Conservation (phyloP, 2,888 invertebrate species). For the Protonemura montana region DNA sequence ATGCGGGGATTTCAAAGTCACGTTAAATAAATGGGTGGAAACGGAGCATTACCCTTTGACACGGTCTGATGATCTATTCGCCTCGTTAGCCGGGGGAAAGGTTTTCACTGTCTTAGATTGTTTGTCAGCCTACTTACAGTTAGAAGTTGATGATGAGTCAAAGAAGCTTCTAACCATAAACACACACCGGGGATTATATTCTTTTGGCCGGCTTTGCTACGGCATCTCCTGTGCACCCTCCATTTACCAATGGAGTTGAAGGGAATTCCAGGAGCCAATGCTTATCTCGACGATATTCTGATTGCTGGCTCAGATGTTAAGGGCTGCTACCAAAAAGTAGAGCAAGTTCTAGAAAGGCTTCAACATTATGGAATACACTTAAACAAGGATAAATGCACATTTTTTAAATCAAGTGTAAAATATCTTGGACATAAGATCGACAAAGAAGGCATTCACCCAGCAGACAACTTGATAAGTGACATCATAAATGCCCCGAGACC, state of each 20-base stretch:
- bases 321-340: too few relatives aligned
- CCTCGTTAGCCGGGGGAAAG: neutral
- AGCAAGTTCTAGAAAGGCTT: too few relatives aligned
- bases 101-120: neutral
- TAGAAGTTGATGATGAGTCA: neutral
- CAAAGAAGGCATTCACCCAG: too few relatives aligned
- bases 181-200: neutral
- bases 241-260: slow-evolving; percentile 51
- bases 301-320: too few relatives aligned
- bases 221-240: slow-evolving; percentile 50
- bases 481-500: too few relatives aligned
- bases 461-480: too few relatives aligned
- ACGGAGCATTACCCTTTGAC: slow-evolving; percentile 49
- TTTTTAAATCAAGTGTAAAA: too few relatives aligned
- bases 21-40: too few relatives aligned
- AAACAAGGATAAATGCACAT: too few relatives aligned
- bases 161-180: neutral
- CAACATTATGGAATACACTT: too few relatives aligned
- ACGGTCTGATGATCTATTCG: neutral
- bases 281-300: slow-evolving; percentile 50
- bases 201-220: neutral
- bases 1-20: too few relatives aligned
- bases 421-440: too few relatives aligned
- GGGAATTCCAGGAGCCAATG: slow-evolving; percentile 43
- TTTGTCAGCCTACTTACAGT: neutral